Evolutionary conservation across 2,797 vertebrate species (phyloP).

Genomic region (Sebastes itinus): DNA sequence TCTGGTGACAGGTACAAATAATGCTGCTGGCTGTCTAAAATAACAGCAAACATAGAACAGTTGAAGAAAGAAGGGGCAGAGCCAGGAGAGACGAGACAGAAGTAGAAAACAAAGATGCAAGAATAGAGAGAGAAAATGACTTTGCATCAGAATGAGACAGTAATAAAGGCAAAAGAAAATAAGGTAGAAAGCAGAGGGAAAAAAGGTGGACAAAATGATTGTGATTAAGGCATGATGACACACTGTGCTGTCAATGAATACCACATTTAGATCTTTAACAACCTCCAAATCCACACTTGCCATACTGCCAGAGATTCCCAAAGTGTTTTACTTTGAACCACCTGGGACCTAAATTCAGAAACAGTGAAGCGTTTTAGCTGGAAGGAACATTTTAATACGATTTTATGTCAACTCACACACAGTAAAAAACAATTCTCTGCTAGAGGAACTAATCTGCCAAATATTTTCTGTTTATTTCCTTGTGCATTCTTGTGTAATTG

Average conservation of each 20-base stretch:
- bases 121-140: neutral
- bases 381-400: neutral
- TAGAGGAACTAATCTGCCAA: neutral
- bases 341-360: neutral
- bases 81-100: conserved; percentile 12
- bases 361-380: neutral
- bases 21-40: conserved; percentile 44
- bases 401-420: neutral
- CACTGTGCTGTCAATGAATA: neutral
- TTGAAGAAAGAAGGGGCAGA: conserved; percentile 6
- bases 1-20: conserved; percentile 35
- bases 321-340: conserved; percentile 3
- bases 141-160: conserved; percentile 9
- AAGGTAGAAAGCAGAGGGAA: neutral
- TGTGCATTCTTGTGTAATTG: neutral
- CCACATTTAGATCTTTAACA: neutral
- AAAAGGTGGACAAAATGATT: neutral
- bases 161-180: neutral
- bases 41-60: conserved; percentile 39
- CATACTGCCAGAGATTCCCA: conserved; percentile 1
- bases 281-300: conserved; percentile 9
- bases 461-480: neutral
- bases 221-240: neutral
- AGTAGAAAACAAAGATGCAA: conserved; percentile 18
- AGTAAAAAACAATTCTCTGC: neutral